Percentiles rank a stretch among this genome's conserved stretches.
Evolutionary conservation across 2,888 invertebrate genomes (phyloP).

Genomic region (Chelonus formosanus): DNA sequence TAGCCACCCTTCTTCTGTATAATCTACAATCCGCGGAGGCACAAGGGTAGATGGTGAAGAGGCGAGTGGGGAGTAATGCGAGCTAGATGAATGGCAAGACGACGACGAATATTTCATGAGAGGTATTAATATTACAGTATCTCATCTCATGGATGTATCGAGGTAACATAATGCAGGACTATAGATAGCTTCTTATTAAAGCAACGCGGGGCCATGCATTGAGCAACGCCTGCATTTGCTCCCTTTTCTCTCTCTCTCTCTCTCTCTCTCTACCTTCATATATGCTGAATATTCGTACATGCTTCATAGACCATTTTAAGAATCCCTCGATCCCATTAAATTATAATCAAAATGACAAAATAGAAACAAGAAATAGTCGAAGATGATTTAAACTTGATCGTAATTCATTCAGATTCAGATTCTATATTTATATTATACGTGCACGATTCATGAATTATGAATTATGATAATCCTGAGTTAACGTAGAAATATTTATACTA

Average conservation of each 20-base stretch:
- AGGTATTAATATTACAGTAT: slow-evolving; percentile 63
- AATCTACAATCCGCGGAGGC: slow-evolving; percentile 51
- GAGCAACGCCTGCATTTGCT: slow-evolving; percentile 37
- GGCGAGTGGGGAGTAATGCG: slow-evolving; percentile 37
- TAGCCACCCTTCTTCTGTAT: slow-evolving; percentile 32
- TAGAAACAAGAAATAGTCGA: slow-evolving; percentile 5
- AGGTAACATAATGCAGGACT: slow-evolving; percentile 67
- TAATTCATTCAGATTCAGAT: background rate
- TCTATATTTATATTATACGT: slow-evolving; percentile 4
- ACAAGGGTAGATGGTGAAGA: slow-evolving; percentile 36
- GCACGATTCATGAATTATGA: background rate
- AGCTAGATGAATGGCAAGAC: slow-evolving; percentile 63
- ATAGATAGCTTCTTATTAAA: slow-evolving; percentile 68
- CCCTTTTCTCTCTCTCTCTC: background rate
- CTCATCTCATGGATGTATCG: slow-evolving; percentile 65
- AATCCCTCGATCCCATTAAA: slow-evolving; percentile 12
- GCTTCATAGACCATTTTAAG: no score
- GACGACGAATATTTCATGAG: slow-evolving; percentile 64
- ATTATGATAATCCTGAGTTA: slow-evolving; percentile 3
- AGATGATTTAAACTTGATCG: background rate
- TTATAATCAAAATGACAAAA: slow-evolving; percentile 19
- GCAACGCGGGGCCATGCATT: slow-evolving; percentile 52
- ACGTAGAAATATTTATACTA: background rate
- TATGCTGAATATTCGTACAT: no score
- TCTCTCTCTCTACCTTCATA: background rate